A percentile compares a stretch with the other conserved stretches of the same genome.
These are phyloP conservation scores for Rhabdomys dilectus DNA, from an alignment of 2,113 vertebrate genomes.

Conservation along the genomic window DNA sequence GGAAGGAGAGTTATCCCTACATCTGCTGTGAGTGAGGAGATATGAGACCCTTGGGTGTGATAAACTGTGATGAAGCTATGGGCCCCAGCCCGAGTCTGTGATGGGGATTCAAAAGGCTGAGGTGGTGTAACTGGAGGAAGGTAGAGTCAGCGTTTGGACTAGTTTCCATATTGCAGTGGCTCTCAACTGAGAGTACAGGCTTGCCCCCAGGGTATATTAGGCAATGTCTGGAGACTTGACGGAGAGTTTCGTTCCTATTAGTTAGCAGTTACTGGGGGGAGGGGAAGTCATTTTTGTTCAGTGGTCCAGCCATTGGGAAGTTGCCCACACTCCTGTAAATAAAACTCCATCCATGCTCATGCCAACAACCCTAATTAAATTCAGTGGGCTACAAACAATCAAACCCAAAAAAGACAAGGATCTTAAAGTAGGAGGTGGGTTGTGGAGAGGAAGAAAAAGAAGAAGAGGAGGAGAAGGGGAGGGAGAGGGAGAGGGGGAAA, in stretches of 20 bases:
- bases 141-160: not conserved
- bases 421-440: not conserved
- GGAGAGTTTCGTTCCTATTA: slow-evolving; percentile 36
- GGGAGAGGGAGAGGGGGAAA: no score
- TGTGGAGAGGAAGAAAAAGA: no score
- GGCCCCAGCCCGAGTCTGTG: no score
- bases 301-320: not conserved
- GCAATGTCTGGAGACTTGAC: not conserved
- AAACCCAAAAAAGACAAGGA: not conserved
- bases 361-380: not conserved
- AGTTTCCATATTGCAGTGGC: not conserved
- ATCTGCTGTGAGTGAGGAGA: not conserved
- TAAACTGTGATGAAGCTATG: not conserved
- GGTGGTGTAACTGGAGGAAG: not conserved
- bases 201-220: not conserved
- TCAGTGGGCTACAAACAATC: not conserved
- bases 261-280: not conserved
- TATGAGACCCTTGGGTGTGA: not conserved
- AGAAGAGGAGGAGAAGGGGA: no score
- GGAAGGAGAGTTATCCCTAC: not conserved
- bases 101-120: not conserved
- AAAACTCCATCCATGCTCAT: not conserved
- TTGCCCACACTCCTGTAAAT: not conserved
- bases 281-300: not conserved
- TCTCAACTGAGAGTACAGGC: not conserved